Base-by-base conservation (phyloP, 2,797 vertebrate species). In the Diglossa cyanea region DNA sequence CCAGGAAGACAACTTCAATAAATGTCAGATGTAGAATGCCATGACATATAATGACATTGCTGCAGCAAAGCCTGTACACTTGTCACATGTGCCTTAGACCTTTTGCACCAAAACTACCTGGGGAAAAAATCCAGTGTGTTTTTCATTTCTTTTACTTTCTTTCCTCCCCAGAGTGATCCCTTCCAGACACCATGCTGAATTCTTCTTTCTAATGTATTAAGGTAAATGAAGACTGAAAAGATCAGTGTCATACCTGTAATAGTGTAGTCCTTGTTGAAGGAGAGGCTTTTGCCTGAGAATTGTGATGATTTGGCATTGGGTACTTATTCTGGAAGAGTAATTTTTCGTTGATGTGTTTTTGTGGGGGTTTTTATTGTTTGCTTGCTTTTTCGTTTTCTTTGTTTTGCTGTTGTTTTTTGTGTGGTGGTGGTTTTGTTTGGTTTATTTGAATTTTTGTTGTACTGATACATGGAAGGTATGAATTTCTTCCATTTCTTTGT, bases 1-100 rank as follows among this genome's bases (percentile, higher is more conserved):
- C 61, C 42, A 72, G 86, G 35, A 86, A 80, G 21, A 73, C 44
- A 73, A 26, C 28, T 93, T 89, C 67, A 73, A 77, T 94, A 65
- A 86, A 82, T 75, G 50, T 93, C 80, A 90, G 68, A 47, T 20
- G 30, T 47, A 57, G n/a, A 50, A 86, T 48, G 37, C 42, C 17
- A 7, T 80, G 79, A 48, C 35, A 72, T 28, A 11, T 26, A 58
- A 67, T 66, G 44, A 60, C 53, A 85, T 37, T 51, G 17, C 57
- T 85, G 55, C 37, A 86, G 24, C 26, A 53, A 63, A 90, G 26
- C 30, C 66, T 78, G 47, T 55, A 73, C 39, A 25, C 57, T 81
- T 61, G 60, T 89, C 42, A 50, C 20, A 4, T 10, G 51, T 73
- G 16, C 9, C 37, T 86, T 62, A 90, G 42, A 81, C 39, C 8